Evolutionary conservation across 2,888 invertebrate genomes (phyloP).

Genomic region (Chironomus riparius): DNA sequence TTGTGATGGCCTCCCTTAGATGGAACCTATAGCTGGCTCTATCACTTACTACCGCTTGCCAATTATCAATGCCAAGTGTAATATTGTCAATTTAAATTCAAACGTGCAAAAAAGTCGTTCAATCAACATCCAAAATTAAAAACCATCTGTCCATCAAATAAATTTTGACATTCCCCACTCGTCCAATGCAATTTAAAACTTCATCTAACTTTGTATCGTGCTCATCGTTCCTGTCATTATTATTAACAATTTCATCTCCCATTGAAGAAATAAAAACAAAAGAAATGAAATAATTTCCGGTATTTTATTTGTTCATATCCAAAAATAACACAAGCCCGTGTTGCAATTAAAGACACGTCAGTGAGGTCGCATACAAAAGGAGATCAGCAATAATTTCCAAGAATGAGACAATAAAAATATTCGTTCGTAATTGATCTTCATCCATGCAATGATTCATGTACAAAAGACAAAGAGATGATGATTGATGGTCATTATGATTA

Average conservation of each 20-base stretch:
- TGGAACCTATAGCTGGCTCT: too few relatives aligned
- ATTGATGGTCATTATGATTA: slow-evolving; percentile 3
- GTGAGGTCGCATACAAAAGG: not conserved
- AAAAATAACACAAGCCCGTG: not conserved
- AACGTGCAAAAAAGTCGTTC: too few relatives aligned
- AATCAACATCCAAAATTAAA: too few relatives aligned
- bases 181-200: not conserved
- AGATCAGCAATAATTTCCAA: not conserved
- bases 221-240: too few relatives aligned
- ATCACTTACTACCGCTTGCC: too few relatives aligned
- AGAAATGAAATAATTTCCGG: slow-evolving; percentile 1
- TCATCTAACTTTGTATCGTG: not conserved
- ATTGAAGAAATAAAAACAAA: too few relatives aligned
- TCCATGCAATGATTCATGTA: slow-evolving; percentile 6
- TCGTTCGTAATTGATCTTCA: not conserved
- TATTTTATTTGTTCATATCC: not conserved
- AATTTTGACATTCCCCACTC: too few relatives aligned
- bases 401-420: slow-evolving; percentile 1
- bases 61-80: too few relatives aligned
- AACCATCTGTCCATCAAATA: too few relatives aligned
- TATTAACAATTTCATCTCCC: too few relatives aligned
- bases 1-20: too few relatives aligned
- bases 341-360: slow-evolving; percentile 12
- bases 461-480: not conserved
- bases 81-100: too few relatives aligned